Base-by-base conservation (phyloP, 30 jellyfish, hydroid and myxozoan species). In the Aurelia sp. region DNA sequence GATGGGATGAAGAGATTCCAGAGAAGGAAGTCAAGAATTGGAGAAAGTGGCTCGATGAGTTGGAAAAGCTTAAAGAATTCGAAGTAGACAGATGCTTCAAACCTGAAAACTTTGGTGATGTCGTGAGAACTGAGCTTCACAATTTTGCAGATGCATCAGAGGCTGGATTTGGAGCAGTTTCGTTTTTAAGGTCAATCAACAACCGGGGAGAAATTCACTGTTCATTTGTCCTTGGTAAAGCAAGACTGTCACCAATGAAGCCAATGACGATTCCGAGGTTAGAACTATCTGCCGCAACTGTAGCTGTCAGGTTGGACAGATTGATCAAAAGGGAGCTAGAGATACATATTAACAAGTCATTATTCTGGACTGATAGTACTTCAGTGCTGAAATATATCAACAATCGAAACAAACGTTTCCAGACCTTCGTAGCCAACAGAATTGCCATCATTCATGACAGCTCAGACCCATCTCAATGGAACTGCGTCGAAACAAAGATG, bases 361-460 rank as follows among this genome's bases (percentile, higher is more conserved):
- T 76, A 3, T 74, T 83, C 74, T 91, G 97, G 96, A 84, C 96
- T 6, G 96, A 91, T 79, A 74, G 90, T 63, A 84, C 69, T 24
- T 52, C 85, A 1, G 96, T 84, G 47, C 59, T 82, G 68, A 72
- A 72, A 13, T 63, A 84, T 63, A 88, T 88, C 38, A 55, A 22
- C 27, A 88, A 88, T 41, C 67, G 22, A 48, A 19, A 78, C 13
- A 71, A 70, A 57, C 35, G 78, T 22, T 79, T 68, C 70, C 83
- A 88, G 15, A 53, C 83, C 24, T 78, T 78, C 68, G 97, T 80
- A 15, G 88, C 84, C 15, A 80, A 78, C 52, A 38, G 89, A 58
- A 53, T 88, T 13, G 82, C 84, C 22, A 67, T 21, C 13, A 88
- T 88, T 30, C 92, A 72, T 40, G 97, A 88, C 10, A 82, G 12